Conservation (phyloP, 1,140 invertebrate genomes). For the Cydia amplana region DNA sequence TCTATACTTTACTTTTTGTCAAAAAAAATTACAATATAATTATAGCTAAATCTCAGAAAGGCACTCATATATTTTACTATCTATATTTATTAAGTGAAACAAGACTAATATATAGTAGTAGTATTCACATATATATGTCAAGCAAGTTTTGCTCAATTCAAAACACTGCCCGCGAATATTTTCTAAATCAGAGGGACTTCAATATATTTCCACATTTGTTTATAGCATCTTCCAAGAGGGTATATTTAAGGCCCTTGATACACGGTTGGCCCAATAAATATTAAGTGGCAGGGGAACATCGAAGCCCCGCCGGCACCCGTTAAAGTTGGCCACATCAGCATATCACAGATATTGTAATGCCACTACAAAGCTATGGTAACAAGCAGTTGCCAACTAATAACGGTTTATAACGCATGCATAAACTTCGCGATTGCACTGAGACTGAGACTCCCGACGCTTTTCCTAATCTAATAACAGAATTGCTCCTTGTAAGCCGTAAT, state of each 20-base stretch:
- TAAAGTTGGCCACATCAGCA: constrained; percentile 47
- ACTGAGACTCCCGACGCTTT: constrained; percentile 30
- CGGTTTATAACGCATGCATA: constrained; percentile 64
- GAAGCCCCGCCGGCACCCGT: constrained; percentile 15
- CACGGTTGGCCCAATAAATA: constrained; percentile 28
- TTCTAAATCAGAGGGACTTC: not conserved
- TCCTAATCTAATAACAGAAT: constrained; percentile 22
- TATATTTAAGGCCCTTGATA: not conserved
- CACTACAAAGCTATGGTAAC: constrained; percentile 54
- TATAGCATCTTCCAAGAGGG: constrained; percentile 21
- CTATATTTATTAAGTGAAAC: too few species aligned
- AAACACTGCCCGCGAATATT: too few species aligned
- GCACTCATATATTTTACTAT: too few species aligned
- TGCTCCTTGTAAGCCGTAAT: constrained; percentile 25
- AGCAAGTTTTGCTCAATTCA: not conserved
- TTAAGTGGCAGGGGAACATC: constrained; percentile 17
- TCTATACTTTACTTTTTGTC: too few species aligned
- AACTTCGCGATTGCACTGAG: constrained; percentile 44
- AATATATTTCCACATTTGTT: constrained; percentile 7
- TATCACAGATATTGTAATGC: constrained; percentile 65
- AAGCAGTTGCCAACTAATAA: constrained; percentile 60
- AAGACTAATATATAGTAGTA: too few species aligned
- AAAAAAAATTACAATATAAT: too few species aligned
- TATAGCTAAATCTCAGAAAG: too few species aligned
- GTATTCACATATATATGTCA: too few species aligned